Evolutionary conservation across 2,888 invertebrate genomes (phyloP).

Genomic region (Allophyes oxyacanthae): DNA sequence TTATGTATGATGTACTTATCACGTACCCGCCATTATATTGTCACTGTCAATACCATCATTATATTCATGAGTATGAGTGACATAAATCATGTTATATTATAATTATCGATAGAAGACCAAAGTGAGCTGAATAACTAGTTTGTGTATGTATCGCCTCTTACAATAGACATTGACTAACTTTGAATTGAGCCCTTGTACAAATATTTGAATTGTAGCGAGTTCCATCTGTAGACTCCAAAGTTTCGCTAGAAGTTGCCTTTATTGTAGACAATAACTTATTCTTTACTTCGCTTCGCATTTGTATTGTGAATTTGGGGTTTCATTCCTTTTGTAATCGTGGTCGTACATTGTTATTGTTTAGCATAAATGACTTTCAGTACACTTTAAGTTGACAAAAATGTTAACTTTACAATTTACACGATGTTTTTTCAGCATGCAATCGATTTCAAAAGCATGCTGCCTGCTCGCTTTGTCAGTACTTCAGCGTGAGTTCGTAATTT

Average conservation of each 20-base stretch:
- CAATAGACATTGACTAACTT: conserved; percentile 37
- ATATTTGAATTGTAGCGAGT: conserved; percentile 47
- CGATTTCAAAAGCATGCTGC: too few relatives aligned
- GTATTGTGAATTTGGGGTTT: conserved; percentile 27
- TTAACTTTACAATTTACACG: too few relatives aligned
- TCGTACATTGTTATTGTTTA: conserved; percentile 10
- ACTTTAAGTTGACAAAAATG: too few relatives aligned
- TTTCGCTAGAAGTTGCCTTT: conserved; percentile 35
- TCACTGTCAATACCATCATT: too few relatives aligned
- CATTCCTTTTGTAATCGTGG: conserved; percentile 13
- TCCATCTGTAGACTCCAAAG: conserved; percentile 25
- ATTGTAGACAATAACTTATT: conserved; percentile 39
- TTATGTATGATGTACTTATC: too few relatives aligned
- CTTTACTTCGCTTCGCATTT: conserved; percentile 39
- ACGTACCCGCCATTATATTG: too few relatives aligned
- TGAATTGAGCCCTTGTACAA: conserved; percentile 29
- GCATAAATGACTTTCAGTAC: too few relatives aligned
- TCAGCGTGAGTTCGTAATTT: not conserved
- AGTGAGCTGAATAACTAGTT: conserved; percentile 7
- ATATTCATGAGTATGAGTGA: conserved; percentile 19
- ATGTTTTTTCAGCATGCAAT: too few relatives aligned
- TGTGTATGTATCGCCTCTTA: conserved; percentile 9
- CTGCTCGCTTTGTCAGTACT: too few relatives aligned
- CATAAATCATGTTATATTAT: conserved; percentile 32
- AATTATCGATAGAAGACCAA: conserved; percentile 1